Conservation (phyloP, 2,888 invertebrate species). For the Spodoptera littoralis region DNA sequence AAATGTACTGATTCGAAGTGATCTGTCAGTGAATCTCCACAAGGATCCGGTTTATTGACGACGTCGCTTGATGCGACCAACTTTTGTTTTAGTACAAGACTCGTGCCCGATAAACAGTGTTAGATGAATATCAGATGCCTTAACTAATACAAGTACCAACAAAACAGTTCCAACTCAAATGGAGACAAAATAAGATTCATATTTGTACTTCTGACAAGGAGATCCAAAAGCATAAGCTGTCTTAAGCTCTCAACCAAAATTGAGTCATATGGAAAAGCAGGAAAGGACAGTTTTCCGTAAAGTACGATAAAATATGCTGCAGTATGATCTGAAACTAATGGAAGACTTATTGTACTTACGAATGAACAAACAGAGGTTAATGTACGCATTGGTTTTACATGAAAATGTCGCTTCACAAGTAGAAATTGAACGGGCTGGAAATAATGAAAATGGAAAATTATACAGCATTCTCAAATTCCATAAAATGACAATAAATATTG, state of each 20-base stretch:
- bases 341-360: constrained; percentile 59
- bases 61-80: constrained; percentile 75
- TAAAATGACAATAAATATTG: constrained; percentile 10
- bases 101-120: constrained; percentile 70
- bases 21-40: constrained; percentile 75
- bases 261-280: constrained; percentile 33
- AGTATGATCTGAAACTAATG: constrained; percentile 20
- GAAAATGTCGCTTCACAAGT: constrained; percentile 44
- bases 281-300: constrained; percentile 26
- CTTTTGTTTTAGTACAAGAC: constrained; percentile 76
- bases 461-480: constrained; percentile 13
- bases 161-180: neutral
- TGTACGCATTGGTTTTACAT: constrained; percentile 58
- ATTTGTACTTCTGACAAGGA: constrained; percentile 7
- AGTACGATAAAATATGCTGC: constrained; percentile 11
- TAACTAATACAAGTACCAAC: constrained; percentile 17
- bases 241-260: constrained; percentile 30
- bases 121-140: constrained; percentile 44
- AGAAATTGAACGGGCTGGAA: constrained; percentile 32
- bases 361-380: constrained; percentile 57
- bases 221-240: constrained; percentile 13
- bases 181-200: neutral
- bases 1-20: constrained; percentile 51
- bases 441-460: constrained; percentile 39
- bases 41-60: constrained; percentile 78